Base-by-base conservation (phyloP, 2,797 vertebrate species). In the Valencia hispanica region DNA sequence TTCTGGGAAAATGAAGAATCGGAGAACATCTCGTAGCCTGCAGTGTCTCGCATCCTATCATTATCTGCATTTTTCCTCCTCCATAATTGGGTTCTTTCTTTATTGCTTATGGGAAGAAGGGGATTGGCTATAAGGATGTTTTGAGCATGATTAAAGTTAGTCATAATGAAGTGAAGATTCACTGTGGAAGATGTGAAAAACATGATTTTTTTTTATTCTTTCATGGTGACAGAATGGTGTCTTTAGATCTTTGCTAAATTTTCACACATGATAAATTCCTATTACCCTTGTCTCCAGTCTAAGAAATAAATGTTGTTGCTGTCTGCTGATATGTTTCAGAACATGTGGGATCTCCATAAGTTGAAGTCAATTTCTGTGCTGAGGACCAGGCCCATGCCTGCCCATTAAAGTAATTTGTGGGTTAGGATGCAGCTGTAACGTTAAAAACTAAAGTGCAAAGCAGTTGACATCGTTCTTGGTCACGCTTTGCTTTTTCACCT, bases 91-190 rank as follows among this genome's bases (percentile, higher is more conserved):
- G 79, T 88, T 92, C 89, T 92, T 89, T 92, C 90, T 94, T 94
- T 93, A 94, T 95, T 94, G 92, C 91, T 93, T 93, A 95, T 93
- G 93, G 94, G 93, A 93, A 95, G 88, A 87, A 80, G 88, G n/a
- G n/a, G 88, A 84, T 85, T 74, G 81, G 85, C 87, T 75, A 79
- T 90, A 89, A 91, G 89, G 91, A 92, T 93, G 92, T 93, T 94
- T 94, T 88, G 84, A 91, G 84, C 86, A 83, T 88, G 94, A 94
- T 94, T 94, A 94, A 94, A 93, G 87, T 89, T 87, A 77, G 78
- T 91, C 78, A 83, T 94, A 90, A 92, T 93, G 85, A 91, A 82
- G 76, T 82, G 80, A 92, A 88, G 85, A 86, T 86, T 83, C 77
- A 91, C 87, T 86, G 82, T 79, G 72, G 82, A 85, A 74, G 77